Percentiles rank a stretch among this genome's conserved stretches.
Evolutionary conservation across 2,113 vertebrate genomes (phyloP).

Genomic region (Poeciliopsis prolifica): DNA sequence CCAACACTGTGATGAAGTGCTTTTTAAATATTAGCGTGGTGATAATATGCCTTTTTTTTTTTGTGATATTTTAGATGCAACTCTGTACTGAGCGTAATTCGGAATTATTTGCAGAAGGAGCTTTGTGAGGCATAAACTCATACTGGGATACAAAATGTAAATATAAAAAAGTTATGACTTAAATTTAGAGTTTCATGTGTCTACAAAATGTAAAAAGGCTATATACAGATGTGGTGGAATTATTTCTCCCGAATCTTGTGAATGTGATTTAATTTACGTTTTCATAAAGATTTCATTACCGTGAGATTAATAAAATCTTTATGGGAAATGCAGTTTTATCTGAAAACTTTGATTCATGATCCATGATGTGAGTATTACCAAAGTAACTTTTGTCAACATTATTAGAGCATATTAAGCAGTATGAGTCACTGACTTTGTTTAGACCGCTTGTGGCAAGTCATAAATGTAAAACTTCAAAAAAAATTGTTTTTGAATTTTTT

Average conservation of each 20-base stretch:
- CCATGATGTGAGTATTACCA: not conserved
- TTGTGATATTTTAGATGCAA: not conserved
- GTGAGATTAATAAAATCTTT: not conserved
- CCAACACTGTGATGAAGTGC: slow-evolving; percentile 5
- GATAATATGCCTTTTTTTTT: not conserved
- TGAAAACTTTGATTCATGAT: not conserved
- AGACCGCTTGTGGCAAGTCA: not conserved
- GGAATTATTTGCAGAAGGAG: not conserved
- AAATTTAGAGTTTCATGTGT: no score
- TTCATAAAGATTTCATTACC: not conserved
- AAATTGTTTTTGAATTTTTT: not conserved
- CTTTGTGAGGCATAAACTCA: no score
- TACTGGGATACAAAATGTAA: no score
- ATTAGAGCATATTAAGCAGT: not conserved
- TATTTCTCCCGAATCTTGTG: not conserved
- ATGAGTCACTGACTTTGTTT: not conserved
- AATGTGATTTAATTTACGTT: not conserved
- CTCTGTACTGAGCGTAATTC: not conserved
- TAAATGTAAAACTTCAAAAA: not conserved
- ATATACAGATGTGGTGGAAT: not conserved
- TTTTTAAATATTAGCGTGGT: not conserved
- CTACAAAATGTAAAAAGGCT: no score
- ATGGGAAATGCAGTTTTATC: not conserved
- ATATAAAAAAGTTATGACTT: no score
- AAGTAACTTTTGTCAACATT: not conserved